Evolutionary conservation across 2,888 invertebrate genomes (phyloP).

Genomic region (Pediacus dermestoides): DNA sequence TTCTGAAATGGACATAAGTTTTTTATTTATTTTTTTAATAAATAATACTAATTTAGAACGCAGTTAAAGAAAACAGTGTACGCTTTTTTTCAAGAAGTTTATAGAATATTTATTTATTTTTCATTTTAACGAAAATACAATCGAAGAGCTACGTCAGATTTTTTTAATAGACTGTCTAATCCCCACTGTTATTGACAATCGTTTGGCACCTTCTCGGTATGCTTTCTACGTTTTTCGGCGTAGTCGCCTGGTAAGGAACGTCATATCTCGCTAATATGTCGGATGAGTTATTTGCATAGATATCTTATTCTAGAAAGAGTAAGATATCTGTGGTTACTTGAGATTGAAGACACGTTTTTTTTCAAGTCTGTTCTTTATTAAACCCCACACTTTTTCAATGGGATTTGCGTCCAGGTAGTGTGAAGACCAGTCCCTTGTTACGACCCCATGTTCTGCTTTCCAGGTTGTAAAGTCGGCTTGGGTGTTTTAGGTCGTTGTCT

Average conservation of each 20-base stretch:
- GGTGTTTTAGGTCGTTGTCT: constrained; percentile 2
- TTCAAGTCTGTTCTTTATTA: background rate
- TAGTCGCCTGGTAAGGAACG: background rate
- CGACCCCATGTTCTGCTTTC: background rate
- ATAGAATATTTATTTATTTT: background rate
- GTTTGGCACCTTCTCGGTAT: background rate
- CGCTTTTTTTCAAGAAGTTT: background rate
- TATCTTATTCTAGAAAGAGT: no score
- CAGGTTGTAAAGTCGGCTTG: constrained; percentile 2
- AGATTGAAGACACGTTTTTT: background rate
- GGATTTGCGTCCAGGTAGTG: constrained; percentile 7
- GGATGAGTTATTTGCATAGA: no score
- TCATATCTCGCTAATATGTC: constrained; percentile 1
- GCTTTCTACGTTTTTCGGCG: constrained; percentile 4
- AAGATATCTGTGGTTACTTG: no score
- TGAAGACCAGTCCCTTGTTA: constrained; percentile 1
- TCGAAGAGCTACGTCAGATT: background rate
- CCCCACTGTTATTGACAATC: background rate
- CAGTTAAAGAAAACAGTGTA: constrained; percentile 6
- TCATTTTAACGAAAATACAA: background rate
- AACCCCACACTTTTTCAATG: constrained; percentile 8
- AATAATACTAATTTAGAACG: no score
- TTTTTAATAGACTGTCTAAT: background rate
- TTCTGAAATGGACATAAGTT: no score
- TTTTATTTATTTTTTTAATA: no score